A percentile compares a stretch with the other conserved stretches of the same genome.
These are phyloP conservation scores for Trissoscelio sp. DNA, from an alignment of 2,888 invertebrate species.

Conservation along the genomic window DNA sequence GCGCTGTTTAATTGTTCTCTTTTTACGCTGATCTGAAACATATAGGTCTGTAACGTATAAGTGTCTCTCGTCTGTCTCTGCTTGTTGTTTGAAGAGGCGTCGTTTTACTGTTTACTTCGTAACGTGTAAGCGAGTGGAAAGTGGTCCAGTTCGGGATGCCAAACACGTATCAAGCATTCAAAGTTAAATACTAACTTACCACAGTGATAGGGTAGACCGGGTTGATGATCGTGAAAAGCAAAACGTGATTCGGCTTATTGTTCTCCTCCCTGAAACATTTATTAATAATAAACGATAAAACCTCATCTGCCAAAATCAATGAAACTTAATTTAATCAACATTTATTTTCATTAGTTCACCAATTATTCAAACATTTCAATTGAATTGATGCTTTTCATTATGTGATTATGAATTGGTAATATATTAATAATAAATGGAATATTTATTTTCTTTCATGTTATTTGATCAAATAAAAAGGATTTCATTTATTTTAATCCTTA, in stretches of 20 bases:
- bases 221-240: conserved; percentile 98
- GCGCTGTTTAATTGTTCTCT: no score
- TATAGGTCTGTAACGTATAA: no score
- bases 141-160: conserved; percentile 23
- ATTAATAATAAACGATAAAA: conserved; percentile 47
- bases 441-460: no score
- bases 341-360: no score
- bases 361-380: no score
- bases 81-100: conserved; percentile 2
- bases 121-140: conserved; percentile 25
- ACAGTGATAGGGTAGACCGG: conserved; percentile 99
- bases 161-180: conserved; percentile 45
- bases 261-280: conserved; percentile 89
- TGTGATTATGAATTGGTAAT: no score
- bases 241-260: conserved; percentile 96
- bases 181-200: conserved; percentile 88
- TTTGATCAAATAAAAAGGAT: no score
- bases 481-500: no score
- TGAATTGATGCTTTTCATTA: no score
- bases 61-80: conserved; percentile 17
- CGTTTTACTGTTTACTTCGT: conserved; percentile 33
- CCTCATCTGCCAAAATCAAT: neutral
- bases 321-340: no score
- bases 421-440: no score
- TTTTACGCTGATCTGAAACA: no score